Evolutionary conservation across 2,888 invertebrate species (phyloP).

Genomic region (Pandemis cinnamomeana): DNA sequence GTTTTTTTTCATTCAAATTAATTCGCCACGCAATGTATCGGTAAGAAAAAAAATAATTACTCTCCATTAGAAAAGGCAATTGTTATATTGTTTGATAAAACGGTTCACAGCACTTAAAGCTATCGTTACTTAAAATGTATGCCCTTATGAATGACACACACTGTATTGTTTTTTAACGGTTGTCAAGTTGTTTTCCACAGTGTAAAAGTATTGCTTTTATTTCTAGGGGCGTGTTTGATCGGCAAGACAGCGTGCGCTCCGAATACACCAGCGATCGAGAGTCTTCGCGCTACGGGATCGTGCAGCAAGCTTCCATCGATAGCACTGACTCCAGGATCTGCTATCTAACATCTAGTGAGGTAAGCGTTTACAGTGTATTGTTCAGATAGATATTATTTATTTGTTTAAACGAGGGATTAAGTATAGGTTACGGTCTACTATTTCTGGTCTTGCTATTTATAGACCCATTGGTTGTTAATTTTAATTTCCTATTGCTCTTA

Average conservation of each 20-base stretch:
- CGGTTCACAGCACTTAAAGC: no score
- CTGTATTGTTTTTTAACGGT: no score
- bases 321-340: slow-evolving; percentile 97
- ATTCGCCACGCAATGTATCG: no score
- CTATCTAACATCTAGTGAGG: slow-evolving; percentile 98
- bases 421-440: neutral
- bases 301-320: slow-evolving; percentile 96
- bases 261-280: slow-evolving; percentile 96
- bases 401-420: neutral
- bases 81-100: no score
- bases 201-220: slow-evolving; percentile 11
- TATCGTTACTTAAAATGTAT: no score
- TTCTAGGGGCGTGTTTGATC: slow-evolving; percentile 92
- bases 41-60: no score
- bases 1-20: no score
- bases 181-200: neutral
- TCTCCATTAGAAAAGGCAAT: no score
- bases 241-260: slow-evolving; percentile 94
- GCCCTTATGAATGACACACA: no score
- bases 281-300: slow-evolving; percentile 92
- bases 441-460: neutral
- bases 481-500: neutral
- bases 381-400: no score
- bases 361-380: slow-evolving; percentile 77
- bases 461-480: neutral